Evolutionary conservation across 2,888 invertebrate species (phyloP), one percentile per base, ranked within the genome.

Genomic region (Andrena bucephala): DNA sequence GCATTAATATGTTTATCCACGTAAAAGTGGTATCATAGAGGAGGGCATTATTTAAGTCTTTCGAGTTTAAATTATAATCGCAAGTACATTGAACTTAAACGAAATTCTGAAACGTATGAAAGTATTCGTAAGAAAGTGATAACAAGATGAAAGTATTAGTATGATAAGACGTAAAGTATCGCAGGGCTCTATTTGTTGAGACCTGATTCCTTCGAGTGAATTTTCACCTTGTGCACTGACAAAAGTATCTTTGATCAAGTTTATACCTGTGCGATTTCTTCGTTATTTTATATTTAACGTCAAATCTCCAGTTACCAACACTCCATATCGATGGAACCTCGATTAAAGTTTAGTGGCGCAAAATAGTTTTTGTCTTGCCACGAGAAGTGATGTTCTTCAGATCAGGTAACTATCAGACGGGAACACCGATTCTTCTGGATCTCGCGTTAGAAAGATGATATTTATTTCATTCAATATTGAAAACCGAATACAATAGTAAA

Each of bases 51-150:
- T 31, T 33, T 33, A 80, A 77, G 81, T 70, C 71, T 76, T 72
- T 81, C 82, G 50, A 71, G 50, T 75, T 63, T 72, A 76, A 72
- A 81, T 16, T 57, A 36, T 69, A 63, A 70, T 70, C 65, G 29
- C 57, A 71, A 70, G 7, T 16, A 63, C n/a, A 66, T 24, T n/a
- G 36, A 63, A 62, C 50, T 67, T 59, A 50, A 60, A 7, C 50
- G 69, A 29, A 36, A 71, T 70, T 60, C 50, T 67, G 82, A 88
- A 89, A 91, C 89, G 85, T 87, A 91, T 92, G 92, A 93, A 92
- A 93, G 92, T 93, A 91, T 87, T 88, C 73, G 77, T 85, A 88
- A 91, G 89, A 90, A 91, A 92, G 92, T 91, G 85, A 90, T 89
- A 87, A 84, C 69, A 80, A 73, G 73, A 83, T 86, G 90, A 91